Evolutionary conservation across 1,140 invertebrate genomes (phyloP).

Genomic region (Teleopsis dalmanni): DNA sequence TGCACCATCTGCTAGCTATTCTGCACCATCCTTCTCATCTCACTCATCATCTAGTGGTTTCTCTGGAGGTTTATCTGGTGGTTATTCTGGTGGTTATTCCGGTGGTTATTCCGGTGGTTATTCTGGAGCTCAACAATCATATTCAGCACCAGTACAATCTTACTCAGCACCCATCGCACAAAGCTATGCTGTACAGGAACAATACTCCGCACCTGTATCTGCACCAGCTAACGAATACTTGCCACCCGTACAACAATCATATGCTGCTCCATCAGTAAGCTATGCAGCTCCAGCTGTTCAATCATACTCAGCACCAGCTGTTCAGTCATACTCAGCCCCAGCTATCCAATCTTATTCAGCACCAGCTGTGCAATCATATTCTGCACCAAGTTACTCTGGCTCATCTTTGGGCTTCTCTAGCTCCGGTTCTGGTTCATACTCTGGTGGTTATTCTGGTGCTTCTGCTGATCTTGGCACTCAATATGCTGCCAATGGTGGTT

Average conservation of each 20-base stretch:
- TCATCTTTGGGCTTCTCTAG: conserved; percentile 1
- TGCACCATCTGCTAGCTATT: conserved; percentile 14
- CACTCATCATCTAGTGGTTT: too few species aligned
- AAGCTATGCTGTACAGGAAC: conserved; percentile 5
- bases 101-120: background rate
- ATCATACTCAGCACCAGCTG: background rate
- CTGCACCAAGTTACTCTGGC: conserved; percentile 9
- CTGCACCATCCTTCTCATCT: conserved; percentile 15
- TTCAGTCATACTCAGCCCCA: conserved; percentile 1
- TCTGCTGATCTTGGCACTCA: conserved; percentile 31
- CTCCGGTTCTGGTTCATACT: background rate
- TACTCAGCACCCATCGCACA: conserved; percentile 18
- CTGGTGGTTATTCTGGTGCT: conserved; percentile 12
- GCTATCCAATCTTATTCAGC: conserved; percentile 1
- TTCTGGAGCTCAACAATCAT: too few species aligned
- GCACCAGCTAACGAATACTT: conserved; percentile 12
- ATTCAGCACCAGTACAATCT: conserved; percentile 10
- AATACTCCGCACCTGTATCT: conserved; percentile 12
- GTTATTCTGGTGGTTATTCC: background rate
- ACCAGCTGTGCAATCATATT: conserved; percentile 7
- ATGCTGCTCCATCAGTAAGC: conserved; percentile 9
- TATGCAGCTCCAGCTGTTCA: conserved; percentile 8
- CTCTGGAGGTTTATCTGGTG: too few species aligned
- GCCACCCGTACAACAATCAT: conserved; percentile 15
- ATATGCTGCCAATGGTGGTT: conserved; percentile 39